These are phyloP conservation scores for Carlito syrichta DNA, from an alignment of 2,113 vertebrate genomes.

Conservation along the genomic window DNA sequence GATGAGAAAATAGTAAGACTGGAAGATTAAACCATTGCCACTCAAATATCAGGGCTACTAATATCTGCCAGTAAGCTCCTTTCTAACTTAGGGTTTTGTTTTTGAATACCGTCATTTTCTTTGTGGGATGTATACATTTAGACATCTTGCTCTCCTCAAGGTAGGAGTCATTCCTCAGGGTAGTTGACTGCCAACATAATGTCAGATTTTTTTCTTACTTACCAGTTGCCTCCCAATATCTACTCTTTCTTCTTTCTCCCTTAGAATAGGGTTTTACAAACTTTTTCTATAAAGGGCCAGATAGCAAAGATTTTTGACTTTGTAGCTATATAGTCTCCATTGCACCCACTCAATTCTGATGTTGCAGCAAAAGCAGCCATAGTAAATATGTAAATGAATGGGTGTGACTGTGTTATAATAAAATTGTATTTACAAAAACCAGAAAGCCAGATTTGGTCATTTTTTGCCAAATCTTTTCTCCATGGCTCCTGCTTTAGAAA, in stretches of 20 bases:
- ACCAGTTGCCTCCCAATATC: background rate
- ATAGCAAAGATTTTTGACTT: background rate
- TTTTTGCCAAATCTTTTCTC: background rate
- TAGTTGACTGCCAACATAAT: background rate
- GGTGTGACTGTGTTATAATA: background rate
- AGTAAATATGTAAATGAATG: background rate
- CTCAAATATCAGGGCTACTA: background rate
- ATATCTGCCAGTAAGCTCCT: background rate
- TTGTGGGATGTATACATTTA: background rate
- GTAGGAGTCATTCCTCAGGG: background rate
- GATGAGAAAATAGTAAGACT: background rate
- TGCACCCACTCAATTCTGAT: background rate
- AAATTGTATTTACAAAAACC: background rate
- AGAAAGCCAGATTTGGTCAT: background rate
- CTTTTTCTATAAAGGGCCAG: background rate
- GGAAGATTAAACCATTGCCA: background rate
- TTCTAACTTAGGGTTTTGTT: background rate
- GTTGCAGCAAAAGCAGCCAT: background rate
- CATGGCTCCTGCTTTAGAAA: background rate
- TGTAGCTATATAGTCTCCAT: background rate
- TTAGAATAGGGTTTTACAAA: background rate
- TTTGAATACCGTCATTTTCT: background rate
- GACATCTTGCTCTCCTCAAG: background rate
- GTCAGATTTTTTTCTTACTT: background rate
- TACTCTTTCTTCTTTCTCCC: background rate